phyloP scores from a whole-genome alignment of 2,113 vertebrate species.

The Eubucco bourcierii region DNA sequence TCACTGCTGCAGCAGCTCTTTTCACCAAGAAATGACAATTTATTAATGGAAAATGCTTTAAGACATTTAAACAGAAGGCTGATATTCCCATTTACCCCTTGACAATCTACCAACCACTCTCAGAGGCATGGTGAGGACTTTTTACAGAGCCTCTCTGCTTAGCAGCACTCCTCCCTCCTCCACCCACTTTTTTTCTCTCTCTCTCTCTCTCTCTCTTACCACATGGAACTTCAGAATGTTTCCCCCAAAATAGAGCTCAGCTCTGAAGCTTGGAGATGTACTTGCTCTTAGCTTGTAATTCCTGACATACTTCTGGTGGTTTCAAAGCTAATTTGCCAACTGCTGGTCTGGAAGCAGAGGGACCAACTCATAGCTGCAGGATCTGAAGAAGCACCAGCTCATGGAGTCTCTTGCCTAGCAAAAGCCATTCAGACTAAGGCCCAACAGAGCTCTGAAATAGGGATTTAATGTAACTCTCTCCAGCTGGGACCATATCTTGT shows the following conservation, averaged over 20 bases:
- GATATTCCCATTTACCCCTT: background rate
- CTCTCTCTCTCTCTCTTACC: background rate
- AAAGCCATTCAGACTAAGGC: background rate
- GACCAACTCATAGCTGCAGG: background rate
- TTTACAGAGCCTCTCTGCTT: background rate
- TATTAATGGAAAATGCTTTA: background rate
- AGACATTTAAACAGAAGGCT: background rate
- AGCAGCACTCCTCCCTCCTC: background rate
- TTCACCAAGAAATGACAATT: background rate
- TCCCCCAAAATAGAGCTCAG: constrained; percentile 11
- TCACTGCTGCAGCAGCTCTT: background rate
- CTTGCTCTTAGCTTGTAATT: background rate
- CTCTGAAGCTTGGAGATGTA: background rate
- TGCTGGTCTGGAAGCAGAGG: background rate
- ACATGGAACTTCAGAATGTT: constrained; percentile 34
- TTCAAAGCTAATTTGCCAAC: background rate
- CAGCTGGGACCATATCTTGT: background rate
- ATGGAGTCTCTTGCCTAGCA: background rate
- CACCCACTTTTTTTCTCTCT: background rate
- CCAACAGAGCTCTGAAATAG: background rate
- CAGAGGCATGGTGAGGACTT: background rate
- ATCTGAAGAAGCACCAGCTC: background rate
- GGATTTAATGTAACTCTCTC: background rate
- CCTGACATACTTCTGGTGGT: background rate
- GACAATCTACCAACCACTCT: background rate